Conservation (phyloP, 2,113 vertebrate genomes). For the Corythoichthys haematopterus region DNA sequence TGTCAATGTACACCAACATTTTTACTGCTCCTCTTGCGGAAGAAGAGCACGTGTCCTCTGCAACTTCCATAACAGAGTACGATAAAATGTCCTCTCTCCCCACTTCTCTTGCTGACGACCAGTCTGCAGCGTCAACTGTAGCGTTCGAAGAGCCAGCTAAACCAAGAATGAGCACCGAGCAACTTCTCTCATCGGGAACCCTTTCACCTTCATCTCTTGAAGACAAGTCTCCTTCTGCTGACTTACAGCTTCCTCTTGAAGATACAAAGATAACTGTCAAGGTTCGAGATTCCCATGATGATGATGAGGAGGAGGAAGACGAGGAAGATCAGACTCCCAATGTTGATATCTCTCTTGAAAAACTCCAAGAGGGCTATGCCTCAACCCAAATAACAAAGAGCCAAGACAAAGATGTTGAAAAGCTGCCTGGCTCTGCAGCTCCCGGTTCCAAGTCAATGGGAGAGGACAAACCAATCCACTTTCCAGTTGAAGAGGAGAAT, state of each 20-base stretch:
- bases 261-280: constrained; percentile 68
- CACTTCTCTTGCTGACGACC: constrained; percentile 92
- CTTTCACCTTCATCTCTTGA: constrained; percentile 93
- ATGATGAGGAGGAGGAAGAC: constrained; percentile 75
- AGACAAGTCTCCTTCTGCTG: constrained; percentile 87
- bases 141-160: constrained; percentile 85
- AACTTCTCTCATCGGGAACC: constrained; percentile 84
- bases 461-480: constrained; percentile 52
- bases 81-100: constrained; percentile 94
- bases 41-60: constrained; percentile 95
- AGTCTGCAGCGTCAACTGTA: constrained; percentile 83
- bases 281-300: constrained; percentile 51
- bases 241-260: constrained; percentile 70
- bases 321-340: constrained; percentile 78
- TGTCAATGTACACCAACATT: constrained; percentile 84
- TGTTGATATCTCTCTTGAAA: constrained; percentile 75
- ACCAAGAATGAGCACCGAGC: constrained; percentile 79
- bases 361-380: constrained; percentile 74
- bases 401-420: constrained; percentile 42
- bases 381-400: constrained; percentile 52
- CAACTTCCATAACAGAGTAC: constrained; percentile 95
- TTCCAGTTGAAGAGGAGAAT: constrained; percentile 52
- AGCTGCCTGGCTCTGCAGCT: constrained; percentile 24
- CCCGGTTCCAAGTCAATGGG: constrained; percentile 30
- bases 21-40: constrained; percentile 93